Base-by-base conservation (phyloP, 2,888 invertebrate genomes). In the Trissolcus brochymenae region DNA sequence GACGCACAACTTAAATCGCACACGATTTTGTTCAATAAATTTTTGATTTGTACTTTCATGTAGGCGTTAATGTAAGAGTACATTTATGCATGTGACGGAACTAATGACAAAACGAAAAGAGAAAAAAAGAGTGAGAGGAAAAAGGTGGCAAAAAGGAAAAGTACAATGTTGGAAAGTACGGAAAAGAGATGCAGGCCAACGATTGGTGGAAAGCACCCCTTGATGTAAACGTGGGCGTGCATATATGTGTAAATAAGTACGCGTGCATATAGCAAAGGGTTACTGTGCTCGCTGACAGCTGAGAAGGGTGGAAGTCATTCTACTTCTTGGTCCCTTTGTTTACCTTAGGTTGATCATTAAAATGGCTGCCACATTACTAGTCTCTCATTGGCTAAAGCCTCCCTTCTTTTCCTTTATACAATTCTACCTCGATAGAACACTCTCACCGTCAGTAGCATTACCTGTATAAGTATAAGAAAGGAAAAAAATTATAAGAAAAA, bases 321-420 rank as follows among this genome's bases (percentile, higher is more conserved):
- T 80, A 76, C 76, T 81, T 80, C 80, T 73, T 79, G 80, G 77
- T 72, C 83, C 85, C 86, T 87, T 88, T 88, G 87, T 87, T 89
- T 89, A 87, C 86, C 86, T 84, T 87, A 80, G 81, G 84, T 87
- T 86, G 88, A 89, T 89, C 88, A 89, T 89, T 88, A 89, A 89
- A 88, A 89, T 89, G 89, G 89, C 89, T 85, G 89, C 87, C 87
- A 82, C 86, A 85, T 87, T 83, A 86, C 84, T 78, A 82, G 43
- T 62, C 81, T 81, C 87, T 88, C 87, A 88, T 89, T 88, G 88
- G 89, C 87, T 81, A 84, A 81, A 75, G 77, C 66, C 82, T 81
- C 84, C 84, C 83, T 83, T 80, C 84, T 78, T 78, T 61, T 61
- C 43, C 79, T 67, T 66, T 72, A 61, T 62, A 67, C 78, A 71